These are phyloP conservation scores for Delichon dasypus DNA, from an alignment of 2,797 vertebrate species.

Conservation along the genomic window DNA sequence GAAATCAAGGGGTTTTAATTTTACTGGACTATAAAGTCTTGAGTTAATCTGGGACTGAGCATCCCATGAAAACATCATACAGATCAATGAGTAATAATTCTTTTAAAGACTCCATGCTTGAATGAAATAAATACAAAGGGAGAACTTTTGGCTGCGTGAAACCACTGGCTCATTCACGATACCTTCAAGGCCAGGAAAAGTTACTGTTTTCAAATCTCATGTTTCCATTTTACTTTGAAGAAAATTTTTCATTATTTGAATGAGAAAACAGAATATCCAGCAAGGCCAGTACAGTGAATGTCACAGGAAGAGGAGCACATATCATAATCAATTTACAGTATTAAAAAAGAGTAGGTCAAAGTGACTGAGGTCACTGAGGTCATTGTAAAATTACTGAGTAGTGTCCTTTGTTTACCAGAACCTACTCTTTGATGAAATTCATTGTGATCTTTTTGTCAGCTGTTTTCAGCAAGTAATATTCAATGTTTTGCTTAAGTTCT, in stretches of 20 bases:
- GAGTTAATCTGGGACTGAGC: not conserved
- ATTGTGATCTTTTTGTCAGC: not conserved
- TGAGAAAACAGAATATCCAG: not conserved
- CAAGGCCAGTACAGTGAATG: not conserved
- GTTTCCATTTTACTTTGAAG: not conserved
- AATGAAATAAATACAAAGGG: not conserved
- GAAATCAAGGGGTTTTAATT: not conserved
- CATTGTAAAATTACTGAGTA: not conserved
- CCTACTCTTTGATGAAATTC: not conserved
- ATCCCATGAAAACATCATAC: not conserved
- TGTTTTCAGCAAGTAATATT: not conserved
- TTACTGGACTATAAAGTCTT: not conserved
- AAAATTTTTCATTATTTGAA: not conserved
- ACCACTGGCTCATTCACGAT: not conserved
- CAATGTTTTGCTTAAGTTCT: not conserved
- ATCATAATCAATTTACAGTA: not conserved
- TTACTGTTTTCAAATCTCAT: not conserved
- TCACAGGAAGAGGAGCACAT: not conserved
- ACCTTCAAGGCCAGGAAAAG: not conserved
- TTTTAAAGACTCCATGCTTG: not conserved
- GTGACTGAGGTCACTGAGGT: not conserved
- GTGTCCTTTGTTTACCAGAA: not conserved
- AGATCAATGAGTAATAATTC: not conserved
- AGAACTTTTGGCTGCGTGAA: not conserved
- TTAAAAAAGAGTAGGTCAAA: not conserved